Evolutionary conservation across 1,140 invertebrate genomes (phyloP), one percentile per base, ranked within the genome.

Genomic region (Eciton burchellii): DNA sequence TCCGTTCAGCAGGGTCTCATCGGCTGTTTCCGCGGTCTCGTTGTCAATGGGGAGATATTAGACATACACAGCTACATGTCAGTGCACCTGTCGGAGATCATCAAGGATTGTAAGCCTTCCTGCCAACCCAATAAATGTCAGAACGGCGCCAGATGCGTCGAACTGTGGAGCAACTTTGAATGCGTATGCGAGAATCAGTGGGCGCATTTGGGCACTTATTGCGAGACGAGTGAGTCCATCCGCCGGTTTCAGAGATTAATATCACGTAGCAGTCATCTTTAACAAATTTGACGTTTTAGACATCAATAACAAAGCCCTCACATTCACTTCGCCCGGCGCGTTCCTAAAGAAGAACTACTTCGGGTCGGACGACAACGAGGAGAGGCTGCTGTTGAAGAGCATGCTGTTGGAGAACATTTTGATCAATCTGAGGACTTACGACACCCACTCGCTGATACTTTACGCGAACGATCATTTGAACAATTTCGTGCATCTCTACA

Each of bases 31-130:
- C 95, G 98, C 89, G 98, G 98, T 24, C 93, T 99, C 47, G 97
- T 98, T 0, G 98, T 99, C 16, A 99, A 99, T 91, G 97, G 97
- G 21, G 97, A 98, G 94, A 97, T 98, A 79, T 92, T 98, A 35
- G 97, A 99, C 91, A 97, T 99, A 83, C 97, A 98, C 91, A 97
- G 97, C 89, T 98, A 98, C 93, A 98, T 98, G 97, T 98, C 97
- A n/a, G 97, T 98, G 68, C 97, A 98, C 93, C 93, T 97, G 52
- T 97, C 97, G 52, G 97, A 98, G 93, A 98, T 99, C 73, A 97
- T 98, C 52, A 97, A 97, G 92, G 97, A 98, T 91, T 99, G 98
- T 91, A 98, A 97, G 91, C 98, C 98, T 4, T 98, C 97, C 0
- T 99, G 98, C 94, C 97, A 98, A 85, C 97, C 98, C 0, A 98